Base-by-base conservation (phyloP, 2,113 vertebrate genomes). In the Mustela lutreola region DNA sequence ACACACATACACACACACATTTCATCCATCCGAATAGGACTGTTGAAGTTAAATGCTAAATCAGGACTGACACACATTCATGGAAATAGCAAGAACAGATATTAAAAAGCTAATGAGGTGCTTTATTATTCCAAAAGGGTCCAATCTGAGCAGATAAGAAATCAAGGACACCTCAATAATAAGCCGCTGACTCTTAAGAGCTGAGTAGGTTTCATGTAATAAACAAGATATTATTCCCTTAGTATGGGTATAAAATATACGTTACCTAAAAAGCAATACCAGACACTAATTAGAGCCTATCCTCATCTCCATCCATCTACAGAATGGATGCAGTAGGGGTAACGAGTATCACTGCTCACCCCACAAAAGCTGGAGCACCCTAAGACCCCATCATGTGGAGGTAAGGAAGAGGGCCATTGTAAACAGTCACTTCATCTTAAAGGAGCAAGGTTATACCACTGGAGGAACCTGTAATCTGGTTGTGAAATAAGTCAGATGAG, bases 31-130 rank as follows among this genome's bases (percentile, higher is more conserved):
- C 75, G 10, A 93, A 82, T 36, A 15, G 28, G 33, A 86, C 63
- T 58, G 2, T 76, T 89, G 21, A 86, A 73, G 45, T 12, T 58
- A 83, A 95, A 62, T 21, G 4, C 42, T 89, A 56, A 88, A 83
- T 89, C 84, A 94, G 94, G 83, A 89, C 42, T 91, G 53, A 88
- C 6, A n/a, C 2, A 79, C 5, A 58, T 58, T 96, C 26, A 56
- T 87, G 10, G 33, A 63, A 93, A 58, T 58, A 84, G 36, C 11
- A 58, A 83, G 58, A 58, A 75, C 7, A 60, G 22, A 67, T 85
- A 94, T 84, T 96, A 65, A 79, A 82, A 90, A 90, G 5, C 15
- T 58, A 92, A 89, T 50, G 31, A 93, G 14, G 14, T 73, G 81
- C 24, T 84, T 91, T 79, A 76, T 76, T 86, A 86, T 89, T 63